Evolutionary conservation across 1,140 invertebrate species (phyloP), one percentile per base, ranked within the genome.

Genomic region (Drosophila kurseongensis): DNA sequence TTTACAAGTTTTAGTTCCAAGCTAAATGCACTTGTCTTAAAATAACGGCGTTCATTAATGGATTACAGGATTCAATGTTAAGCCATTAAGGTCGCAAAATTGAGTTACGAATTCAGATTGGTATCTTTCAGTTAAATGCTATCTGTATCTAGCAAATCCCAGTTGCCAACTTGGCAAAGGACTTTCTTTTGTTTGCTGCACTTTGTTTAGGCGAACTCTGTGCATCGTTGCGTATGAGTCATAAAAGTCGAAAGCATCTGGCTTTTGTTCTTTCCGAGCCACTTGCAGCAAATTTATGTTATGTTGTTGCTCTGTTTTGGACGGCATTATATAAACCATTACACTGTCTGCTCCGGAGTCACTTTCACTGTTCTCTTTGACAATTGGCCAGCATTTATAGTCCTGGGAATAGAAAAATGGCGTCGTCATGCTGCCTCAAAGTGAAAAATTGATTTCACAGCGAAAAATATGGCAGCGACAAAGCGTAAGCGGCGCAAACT

Each of bases 371-470:
- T 65, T 62, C 67, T 75, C 80, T 72, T 56, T 80, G 76, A 79
- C 61, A 84, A 73, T 84, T 76, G 72, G 48, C 51, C 67, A 69
- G 72, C 75, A 78, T 69, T 72, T 80, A 81, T 80, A 73, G 69
- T 42, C 13, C 13, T 27, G 63, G 50, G 9, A n/a, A 9, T 2
- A 27, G 50, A 40, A 35, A 63, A 63, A 50, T 36, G 58, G 45
- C 66, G 78, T 67, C 78, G 65, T 77, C 83, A 73, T 73, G 55
- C 52, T 83, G 83, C 62, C 83, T 62, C 75, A 62, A 88, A 86
- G 88, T 86, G 83, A 86, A 83, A 86, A 86, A 86, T 86, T 88
- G 83, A 88, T 86, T 86, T 73, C 58, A 82, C 60, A 76, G 67
- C 75, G 67, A 68, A 81, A 75, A 82, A 79, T 86, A 88, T 78